Evolutionary conservation across 1,140 invertebrate genomes (phyloP).

Genomic region (Eupeodes corollae): DNA sequence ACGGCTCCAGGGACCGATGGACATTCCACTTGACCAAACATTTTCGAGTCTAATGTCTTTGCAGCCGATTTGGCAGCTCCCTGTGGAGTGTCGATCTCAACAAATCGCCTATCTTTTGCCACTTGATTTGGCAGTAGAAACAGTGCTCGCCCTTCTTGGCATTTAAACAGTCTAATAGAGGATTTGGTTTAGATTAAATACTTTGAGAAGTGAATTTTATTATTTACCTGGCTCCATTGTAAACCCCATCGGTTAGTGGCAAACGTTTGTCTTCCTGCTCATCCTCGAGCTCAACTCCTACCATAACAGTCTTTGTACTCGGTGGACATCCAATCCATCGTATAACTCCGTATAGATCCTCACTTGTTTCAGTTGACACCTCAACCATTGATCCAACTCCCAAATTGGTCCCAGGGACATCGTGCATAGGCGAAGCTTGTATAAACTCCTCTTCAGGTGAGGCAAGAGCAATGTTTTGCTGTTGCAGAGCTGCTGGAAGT

Average conservation of each 20-base stretch:
- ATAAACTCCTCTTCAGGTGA: constrained; percentile 8
- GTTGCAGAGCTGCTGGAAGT: constrained; percentile 8
- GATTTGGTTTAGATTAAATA: not conserved
- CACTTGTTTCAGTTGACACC: constrained; percentile 39
- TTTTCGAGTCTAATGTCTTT: constrained; percentile 13
- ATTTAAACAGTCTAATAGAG: constrained; percentile 11
- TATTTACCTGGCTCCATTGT: constrained; percentile 44
- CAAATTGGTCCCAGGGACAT: constrained; percentile 41
- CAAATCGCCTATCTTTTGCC: constrained; percentile 63
- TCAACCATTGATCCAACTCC: constrained; percentile 66
- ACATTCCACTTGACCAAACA: constrained; percentile 50
- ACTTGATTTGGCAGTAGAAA: constrained; percentile 70
- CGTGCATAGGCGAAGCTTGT: constrained; percentile 7
- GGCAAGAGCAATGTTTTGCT: not conserved
- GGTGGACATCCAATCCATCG: constrained; percentile 65
- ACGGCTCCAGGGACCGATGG: constrained; percentile 67
- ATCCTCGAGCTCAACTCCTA: constrained; percentile 58
- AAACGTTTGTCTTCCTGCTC: constrained; percentile 48
- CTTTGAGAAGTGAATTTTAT: not conserved
- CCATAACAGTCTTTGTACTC: constrained; percentile 32
- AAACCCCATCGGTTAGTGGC: constrained; percentile 62
- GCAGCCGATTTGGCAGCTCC: constrained; percentile 6
- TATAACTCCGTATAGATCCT: constrained; percentile 64
- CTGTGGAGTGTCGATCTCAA: constrained; percentile 18
- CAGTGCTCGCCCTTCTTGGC: constrained; percentile 46